Conservation (phyloP, 2,888 invertebrate genomes). For the Pecten maximus region DNA sequence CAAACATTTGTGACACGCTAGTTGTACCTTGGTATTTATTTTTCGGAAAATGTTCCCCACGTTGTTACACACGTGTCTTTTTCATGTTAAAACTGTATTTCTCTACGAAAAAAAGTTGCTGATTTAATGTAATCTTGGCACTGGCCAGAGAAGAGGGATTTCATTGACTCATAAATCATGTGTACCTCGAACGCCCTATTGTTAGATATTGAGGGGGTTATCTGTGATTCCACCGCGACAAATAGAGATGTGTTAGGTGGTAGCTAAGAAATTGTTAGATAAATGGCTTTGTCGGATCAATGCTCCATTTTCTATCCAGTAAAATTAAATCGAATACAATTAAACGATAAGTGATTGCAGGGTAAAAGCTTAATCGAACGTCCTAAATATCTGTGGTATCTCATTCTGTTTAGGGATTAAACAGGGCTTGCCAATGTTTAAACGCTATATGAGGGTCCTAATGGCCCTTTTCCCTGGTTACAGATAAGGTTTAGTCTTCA, state of each 20-base stretch:
- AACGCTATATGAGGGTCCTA: neutral
- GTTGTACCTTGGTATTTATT: neutral
- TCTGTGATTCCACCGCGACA: neutral
- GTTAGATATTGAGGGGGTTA: neutral
- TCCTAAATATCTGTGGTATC: neutral
- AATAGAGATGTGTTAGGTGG: neutral
- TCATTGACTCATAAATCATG: slow-evolving; percentile 13
- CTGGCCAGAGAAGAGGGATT: neutral
- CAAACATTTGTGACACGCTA: neutral
- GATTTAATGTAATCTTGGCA: neutral
- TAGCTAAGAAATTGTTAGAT: neutral
- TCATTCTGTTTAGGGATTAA: neutral
- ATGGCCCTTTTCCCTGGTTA: neutral
- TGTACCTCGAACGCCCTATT: neutral
- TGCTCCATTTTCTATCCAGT: neutral
- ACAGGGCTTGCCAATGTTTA: neutral
- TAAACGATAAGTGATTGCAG: neutral
- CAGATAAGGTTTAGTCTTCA: neutral
- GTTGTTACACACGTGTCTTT: neutral
- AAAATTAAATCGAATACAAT: neutral
- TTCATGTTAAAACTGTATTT: neutral
- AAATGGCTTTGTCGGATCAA: slow-evolving; percentile 1
- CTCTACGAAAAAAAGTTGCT: neutral
- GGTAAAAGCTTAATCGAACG: neutral
- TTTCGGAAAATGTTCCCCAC: neutral